phyloP scores from a whole-genome alignment of 2,888 invertebrate species.

The Oscheius sp. region DNA sequence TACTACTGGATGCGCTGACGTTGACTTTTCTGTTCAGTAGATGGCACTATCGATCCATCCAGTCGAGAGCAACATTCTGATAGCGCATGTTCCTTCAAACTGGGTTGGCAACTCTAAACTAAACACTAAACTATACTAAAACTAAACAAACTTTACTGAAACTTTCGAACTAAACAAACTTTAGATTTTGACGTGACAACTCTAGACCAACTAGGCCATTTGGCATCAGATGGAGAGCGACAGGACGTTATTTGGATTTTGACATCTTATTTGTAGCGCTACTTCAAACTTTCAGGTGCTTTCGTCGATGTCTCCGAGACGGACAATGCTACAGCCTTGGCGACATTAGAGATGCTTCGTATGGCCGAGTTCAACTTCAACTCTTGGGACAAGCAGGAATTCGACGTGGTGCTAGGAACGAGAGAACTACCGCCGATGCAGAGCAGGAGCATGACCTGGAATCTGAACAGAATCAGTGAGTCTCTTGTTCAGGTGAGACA shows the following conservation, averaged over 20 bases:
- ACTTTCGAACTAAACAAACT: no score
- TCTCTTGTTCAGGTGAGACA: background rate
- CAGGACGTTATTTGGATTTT: background rate
- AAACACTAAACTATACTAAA: no score
- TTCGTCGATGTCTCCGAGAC: slow-evolving; percentile 47
- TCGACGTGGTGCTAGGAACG: slow-evolving; percentile 60
- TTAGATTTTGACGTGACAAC: background rate
- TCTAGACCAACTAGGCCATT: background rate
- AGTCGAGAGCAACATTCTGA: no score
- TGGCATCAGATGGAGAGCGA: background rate
- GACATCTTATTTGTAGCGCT: no score
- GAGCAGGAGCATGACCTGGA: slow-evolving; percentile 50
- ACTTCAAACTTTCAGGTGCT: slow-evolving; percentile 39
- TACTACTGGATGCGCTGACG: no score
- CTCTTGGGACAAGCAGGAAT: slow-evolving; percentile 49
- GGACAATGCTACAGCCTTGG: slow-evolving; percentile 45
- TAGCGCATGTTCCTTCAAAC: no score
- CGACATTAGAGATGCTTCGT: slow-evolving; percentile 55
- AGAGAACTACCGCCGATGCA: slow-evolving; percentile 57
- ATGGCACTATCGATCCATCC: no score
- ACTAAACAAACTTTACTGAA: no score
- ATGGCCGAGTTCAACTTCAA: slow-evolving; percentile 62
- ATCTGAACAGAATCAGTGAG: slow-evolving; percentile 55
- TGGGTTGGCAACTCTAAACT: no score
- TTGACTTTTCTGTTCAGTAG: no score